phyloP scores from a whole-genome alignment of 1,140 invertebrate species.

The Euwallacea similis region DNA sequence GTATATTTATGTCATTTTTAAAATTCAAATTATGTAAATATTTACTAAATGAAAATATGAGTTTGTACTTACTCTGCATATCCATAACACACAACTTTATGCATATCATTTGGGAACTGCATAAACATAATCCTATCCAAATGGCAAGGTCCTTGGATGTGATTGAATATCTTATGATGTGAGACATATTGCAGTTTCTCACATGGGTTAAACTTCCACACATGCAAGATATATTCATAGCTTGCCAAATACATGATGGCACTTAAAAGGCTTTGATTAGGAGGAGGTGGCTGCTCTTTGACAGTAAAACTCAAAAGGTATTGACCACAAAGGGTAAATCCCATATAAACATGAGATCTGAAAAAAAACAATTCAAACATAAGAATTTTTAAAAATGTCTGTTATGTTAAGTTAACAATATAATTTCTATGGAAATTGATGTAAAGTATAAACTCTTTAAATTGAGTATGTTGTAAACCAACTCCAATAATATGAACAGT shows the following conservation, averaged over 20 bases:
- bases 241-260: conserved; percentile 10
- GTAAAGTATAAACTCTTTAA: background rate
- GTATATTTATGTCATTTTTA: background rate
- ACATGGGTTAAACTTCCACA: conserved; percentile 52
- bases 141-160: conserved; percentile 43
- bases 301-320: conserved; percentile 83
- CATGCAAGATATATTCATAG: conserved; percentile 50
- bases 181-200: conserved; percentile 46
- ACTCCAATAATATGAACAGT: background rate
- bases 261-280: conserved; percentile 26
- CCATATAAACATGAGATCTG: conserved; percentile 82
- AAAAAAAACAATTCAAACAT: conserved; percentile 43
- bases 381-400: background rate
- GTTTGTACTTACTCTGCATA: conserved; percentile 26
- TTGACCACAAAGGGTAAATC: conserved; percentile 89
- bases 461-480: background rate
- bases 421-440: background rate
- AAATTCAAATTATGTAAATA: background rate
- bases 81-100: conserved; percentile 53
- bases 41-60: background rate
- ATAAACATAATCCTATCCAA: conserved; percentile 51
- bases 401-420: background rate
- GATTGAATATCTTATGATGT: conserved; percentile 51
- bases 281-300: conserved; percentile 29
- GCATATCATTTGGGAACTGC: conserved; percentile 51